phyloP scores from a whole-genome alignment of 2,797 vertebrate species.

The Falco berigora region DNA sequence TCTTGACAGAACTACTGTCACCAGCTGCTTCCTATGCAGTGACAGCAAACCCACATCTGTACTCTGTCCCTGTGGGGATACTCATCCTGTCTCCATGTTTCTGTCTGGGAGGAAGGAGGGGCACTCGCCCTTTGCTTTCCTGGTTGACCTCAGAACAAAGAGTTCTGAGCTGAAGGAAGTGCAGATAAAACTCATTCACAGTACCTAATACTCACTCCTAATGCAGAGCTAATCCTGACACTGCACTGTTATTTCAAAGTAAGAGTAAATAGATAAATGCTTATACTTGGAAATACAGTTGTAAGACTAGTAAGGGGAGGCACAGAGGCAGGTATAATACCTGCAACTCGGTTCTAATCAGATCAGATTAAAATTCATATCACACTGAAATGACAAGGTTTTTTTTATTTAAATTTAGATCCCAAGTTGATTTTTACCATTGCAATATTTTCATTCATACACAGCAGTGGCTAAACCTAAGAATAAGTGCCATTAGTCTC shows the following conservation, averaged over 20 bases:
- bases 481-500: background rate
- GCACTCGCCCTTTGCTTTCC: background rate
- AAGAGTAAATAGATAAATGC: background rate
- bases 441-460: background rate
- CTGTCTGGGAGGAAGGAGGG: background rate
- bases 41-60: background rate
- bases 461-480: background rate
- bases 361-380: background rate
- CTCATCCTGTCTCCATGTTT: background rate
- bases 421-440: background rate
- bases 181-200: background rate
- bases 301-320: background rate
- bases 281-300: background rate
- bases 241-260: background rate
- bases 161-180: background rate
- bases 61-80: background rate
- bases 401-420: background rate
- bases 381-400: background rate
- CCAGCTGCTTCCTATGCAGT: background rate
- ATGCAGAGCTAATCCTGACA: background rate
- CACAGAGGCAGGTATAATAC: background rate
- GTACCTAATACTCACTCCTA: background rate
- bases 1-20: background rate
- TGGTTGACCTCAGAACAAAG: slow-evolving; percentile 2
- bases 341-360: background rate